Evolutionary conservation across 2,797 vertebrate genomes (phyloP), one percentile per base, ranked within the genome.

Genomic region (Melanotaenia trifasciata): DNA sequence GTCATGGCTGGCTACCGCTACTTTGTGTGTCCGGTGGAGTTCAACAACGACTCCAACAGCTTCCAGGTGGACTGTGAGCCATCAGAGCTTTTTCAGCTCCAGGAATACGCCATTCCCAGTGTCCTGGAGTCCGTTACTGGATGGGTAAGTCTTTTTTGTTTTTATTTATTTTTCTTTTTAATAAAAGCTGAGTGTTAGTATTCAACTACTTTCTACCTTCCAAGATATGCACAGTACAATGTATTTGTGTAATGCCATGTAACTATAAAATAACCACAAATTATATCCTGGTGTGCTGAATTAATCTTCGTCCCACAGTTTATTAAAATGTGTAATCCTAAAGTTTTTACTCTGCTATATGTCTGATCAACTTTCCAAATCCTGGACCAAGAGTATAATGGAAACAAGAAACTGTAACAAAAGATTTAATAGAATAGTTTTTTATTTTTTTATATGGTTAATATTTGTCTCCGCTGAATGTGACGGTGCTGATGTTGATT

Each of bases 21-120:
- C 94, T 99, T 99, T n/a, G 96, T 97, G 26, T 99, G 98, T 81
- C 97, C 98, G 0, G 97, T 99, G 89, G 98, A 99, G 90, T 99
- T 97, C 92, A 98, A 98, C 94, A 98, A 95, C 0, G 98, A 99
- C 90, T 95, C 96, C 87, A 99, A 99, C 93, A 95, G 97, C 65
- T 99, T 99, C 93, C 96, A 96, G 0, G 97, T 99, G 93, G 96
- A 99, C 90, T 99, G 98, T 18, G 94, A 97, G 67, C 98, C 98
- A 0, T 94, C 97, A 0, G 96, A 98, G 58, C 95, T 99, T 2
- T 99, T 98, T 91, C 96, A 97, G 90, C 95, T 99, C 1, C 98
- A 99, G 76, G 95, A 97, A 53, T 99, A 98, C 81, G 89, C 87
- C 59, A 93, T 98, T 80, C 98, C 98, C 0, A 47, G 83, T 35